phyloP scores from a whole-genome alignment of 1,140 invertebrate genomes.

The Hycleus phaleratus region DNA sequence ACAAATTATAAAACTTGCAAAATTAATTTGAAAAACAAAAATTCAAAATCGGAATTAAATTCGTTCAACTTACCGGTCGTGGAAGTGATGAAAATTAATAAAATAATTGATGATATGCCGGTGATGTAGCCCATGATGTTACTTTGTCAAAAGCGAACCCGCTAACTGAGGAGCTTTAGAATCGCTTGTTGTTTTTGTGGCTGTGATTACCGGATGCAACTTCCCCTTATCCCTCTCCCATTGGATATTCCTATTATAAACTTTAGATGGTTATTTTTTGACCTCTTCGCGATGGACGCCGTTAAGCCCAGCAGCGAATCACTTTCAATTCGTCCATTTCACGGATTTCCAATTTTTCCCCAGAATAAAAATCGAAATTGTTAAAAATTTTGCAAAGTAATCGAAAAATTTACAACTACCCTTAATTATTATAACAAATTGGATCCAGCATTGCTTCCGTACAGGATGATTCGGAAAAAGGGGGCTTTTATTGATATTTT shows the following conservation, averaged over 20 bases:
- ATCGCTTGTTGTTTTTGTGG: constrained; percentile 22
- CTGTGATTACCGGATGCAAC: constrained; percentile 17
- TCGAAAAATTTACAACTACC: no score
- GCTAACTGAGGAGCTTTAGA: constrained; percentile 19
- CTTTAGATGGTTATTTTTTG: constrained; percentile 15
- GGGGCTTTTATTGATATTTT: no score
- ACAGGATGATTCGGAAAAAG: no score
- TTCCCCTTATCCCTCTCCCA: constrained; percentile 12
- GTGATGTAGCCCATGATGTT: constrained; percentile 13
- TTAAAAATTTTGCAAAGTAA: no score
- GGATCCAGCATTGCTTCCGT: no score
- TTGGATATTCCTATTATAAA: constrained; percentile 14
- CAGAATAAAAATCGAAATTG: no score
- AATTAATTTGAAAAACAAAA: background rate
- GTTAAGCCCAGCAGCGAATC: no score
- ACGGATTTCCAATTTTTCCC: no score
- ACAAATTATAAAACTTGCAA: background rate
- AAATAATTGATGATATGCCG: constrained; percentile 10
- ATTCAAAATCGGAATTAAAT: background rate
- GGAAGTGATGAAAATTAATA: constrained; percentile 17
- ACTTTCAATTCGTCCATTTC: no score
- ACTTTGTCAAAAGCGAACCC: constrained; percentile 13
- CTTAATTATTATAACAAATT: no score
- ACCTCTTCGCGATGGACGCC: constrained; percentile 2
- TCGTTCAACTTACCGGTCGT: constrained; percentile 10